phyloP scores from a whole-genome alignment of 2,888 invertebrate genomes.

The Pollenia griseotomentosa region DNA sequence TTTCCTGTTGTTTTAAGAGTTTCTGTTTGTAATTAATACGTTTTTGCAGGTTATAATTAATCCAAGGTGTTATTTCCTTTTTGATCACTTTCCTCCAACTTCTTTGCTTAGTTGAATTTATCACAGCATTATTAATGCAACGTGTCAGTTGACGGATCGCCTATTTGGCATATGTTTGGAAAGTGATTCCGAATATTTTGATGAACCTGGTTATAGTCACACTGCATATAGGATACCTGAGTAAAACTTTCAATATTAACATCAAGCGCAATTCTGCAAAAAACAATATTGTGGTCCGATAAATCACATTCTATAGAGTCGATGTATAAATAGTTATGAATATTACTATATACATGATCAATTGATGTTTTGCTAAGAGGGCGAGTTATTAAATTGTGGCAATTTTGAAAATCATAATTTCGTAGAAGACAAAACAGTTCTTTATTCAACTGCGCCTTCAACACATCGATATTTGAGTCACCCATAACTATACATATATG shows the following conservation, averaged over 20 bases:
- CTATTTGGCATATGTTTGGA: too few species aligned
- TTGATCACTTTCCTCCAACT: not conserved
- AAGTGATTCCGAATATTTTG: too few species aligned
- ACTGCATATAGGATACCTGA: not conserved
- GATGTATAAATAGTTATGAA: not conserved
- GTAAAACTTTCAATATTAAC: not conserved
- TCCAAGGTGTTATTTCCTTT: not conserved
- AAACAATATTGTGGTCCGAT: conserved; percentile 6
- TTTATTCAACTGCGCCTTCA: too few species aligned
- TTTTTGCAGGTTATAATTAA: not conserved
- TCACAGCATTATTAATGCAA: not conserved
- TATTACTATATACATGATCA: not conserved
- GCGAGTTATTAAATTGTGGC: too few species aligned
- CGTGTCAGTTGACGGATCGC: not conserved
- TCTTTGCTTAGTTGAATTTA: not conserved
- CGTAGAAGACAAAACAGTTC: too few species aligned
- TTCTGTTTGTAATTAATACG: not conserved
- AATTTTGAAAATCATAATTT: too few species aligned
- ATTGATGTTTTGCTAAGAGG: not conserved
- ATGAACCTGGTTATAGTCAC: not conserved
- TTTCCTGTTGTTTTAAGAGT: not conserved
- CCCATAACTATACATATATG: not conserved
- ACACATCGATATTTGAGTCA: not conserved
- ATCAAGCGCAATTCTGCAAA: not conserved
- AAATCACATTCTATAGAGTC: not conserved